Conservation (phyloP, 2,113 vertebrate species). For the Zosterops hypoxanthus region DNA sequence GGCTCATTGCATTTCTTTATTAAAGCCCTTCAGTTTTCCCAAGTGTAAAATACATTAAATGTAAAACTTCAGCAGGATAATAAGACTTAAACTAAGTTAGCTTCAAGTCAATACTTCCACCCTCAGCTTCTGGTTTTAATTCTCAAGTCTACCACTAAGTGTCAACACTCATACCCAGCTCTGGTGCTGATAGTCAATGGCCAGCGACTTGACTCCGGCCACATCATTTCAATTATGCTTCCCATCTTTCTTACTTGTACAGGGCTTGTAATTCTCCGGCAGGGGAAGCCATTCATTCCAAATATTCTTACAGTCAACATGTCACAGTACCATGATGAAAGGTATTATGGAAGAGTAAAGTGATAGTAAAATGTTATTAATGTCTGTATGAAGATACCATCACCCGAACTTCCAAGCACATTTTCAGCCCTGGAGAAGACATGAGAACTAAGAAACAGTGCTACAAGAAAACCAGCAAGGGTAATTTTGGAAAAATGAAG, state of each 20-base stretch:
- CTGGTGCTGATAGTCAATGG: neutral
- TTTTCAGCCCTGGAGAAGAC: neutral
- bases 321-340: neutral
- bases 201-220: neutral
- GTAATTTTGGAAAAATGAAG: neutral
- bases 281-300: neutral
- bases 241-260: neutral
- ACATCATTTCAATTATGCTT: neutral
- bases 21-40: neutral
- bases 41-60: neutral
- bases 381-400: neutral
- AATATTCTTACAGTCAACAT: neutral
- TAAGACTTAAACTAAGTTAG: neutral
- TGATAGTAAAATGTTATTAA: neutral
- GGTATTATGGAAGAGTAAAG: neutral
- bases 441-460: neutral
- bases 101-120: neutral
- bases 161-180: neutral
- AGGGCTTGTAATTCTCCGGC: neutral
- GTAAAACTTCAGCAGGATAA: neutral
- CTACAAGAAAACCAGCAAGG: neutral
- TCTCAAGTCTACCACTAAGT: neutral
- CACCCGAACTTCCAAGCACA: neutral
- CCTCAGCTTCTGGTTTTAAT: neutral
- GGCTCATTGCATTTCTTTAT: neutral